Evolutionary conservation across 1,140 invertebrate species (phyloP).

Genomic region (Harlomillsia oculata): DNA sequence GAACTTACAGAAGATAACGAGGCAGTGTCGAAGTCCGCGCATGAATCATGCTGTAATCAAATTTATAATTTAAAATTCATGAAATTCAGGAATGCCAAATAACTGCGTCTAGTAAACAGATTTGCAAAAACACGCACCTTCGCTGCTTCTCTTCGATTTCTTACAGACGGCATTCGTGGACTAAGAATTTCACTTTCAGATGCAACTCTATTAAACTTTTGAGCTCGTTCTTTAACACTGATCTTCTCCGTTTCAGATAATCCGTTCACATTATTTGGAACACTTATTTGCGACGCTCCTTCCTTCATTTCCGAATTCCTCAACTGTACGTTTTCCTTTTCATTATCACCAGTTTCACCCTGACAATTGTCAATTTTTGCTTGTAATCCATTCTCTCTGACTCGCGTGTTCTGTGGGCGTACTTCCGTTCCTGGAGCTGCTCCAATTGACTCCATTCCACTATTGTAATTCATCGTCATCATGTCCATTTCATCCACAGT

Average conservation of each 20-base stretch:
- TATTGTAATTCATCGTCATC: background rate
- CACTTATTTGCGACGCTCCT: background rate
- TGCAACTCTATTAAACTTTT: conserved; percentile 83
- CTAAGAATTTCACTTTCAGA: conserved; percentile 58
- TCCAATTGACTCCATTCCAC: background rate
- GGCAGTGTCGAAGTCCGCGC: conserved; percentile 59
- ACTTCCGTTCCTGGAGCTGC: background rate
- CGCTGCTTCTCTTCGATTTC: conserved; percentile 48
- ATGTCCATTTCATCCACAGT: conserved; percentile 1
- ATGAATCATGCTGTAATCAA: conserved; percentile 51
- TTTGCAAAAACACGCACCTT: conserved; percentile 46
- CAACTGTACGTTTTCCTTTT: conserved; percentile 3
- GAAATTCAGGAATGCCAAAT: background rate
- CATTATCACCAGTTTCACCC: conserved; percentile 2
- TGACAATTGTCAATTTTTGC: background rate
- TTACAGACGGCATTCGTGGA: conserved; percentile 44
- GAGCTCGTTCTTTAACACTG: conserved; percentile 80
- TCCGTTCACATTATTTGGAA: conserved; percentile 20
- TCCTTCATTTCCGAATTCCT: background rate
- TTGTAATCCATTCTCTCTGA: no score
- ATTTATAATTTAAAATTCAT: conserved; percentile 14
- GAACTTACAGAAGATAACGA: conserved; percentile 53
- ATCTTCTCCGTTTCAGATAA: conserved; percentile 46
- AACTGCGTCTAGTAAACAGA: conserved; percentile 3
- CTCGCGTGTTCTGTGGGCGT: background rate